Percentiles rank a stretch among this genome's conserved stretches.
Evolutionary conservation across 2,888 invertebrate genomes (phyloP).

Genomic region (Zygogramma bicolorata): DNA sequence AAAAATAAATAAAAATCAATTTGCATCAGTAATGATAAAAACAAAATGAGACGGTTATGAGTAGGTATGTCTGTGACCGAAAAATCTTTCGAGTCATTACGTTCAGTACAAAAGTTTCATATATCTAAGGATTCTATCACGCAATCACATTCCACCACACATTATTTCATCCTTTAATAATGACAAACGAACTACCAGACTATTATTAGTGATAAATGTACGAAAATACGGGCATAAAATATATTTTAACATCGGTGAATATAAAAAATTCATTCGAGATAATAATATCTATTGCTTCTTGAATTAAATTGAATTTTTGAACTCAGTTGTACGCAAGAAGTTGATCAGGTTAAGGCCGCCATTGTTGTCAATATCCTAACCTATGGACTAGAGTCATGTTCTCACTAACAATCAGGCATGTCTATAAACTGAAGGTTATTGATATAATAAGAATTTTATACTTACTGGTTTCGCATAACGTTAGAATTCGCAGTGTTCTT

Average conservation of each 20-base stretch:
- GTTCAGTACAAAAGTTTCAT: too few species aligned
- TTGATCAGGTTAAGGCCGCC: neutral
- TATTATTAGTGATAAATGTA: too few species aligned
- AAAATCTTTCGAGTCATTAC: neutral
- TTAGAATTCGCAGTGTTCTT: neutral
- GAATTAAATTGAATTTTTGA: too few species aligned
- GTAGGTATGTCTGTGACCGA: neutral
- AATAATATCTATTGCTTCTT: too few species aligned
- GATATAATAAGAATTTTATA: neutral
- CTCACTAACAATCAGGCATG: neutral
- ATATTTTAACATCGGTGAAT: too few species aligned
- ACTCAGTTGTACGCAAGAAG: neutral
- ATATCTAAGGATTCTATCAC: too few species aligned
- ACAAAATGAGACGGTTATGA: neutral
- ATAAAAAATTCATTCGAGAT: too few species aligned
- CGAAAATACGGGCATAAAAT: too few species aligned
- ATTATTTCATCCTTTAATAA: too few species aligned
- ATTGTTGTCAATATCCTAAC: neutral
- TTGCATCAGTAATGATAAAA: neutral
- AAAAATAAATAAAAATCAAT: neutral
- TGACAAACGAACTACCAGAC: too few species aligned
- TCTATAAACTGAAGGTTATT: neutral
- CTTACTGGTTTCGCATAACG: too few species aligned
- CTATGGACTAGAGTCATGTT: neutral
- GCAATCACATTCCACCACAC: too few species aligned